Evolutionary conservation across 2,113 vertebrate species (phyloP).

Genomic region (Salvelinus namaycush): DNA sequence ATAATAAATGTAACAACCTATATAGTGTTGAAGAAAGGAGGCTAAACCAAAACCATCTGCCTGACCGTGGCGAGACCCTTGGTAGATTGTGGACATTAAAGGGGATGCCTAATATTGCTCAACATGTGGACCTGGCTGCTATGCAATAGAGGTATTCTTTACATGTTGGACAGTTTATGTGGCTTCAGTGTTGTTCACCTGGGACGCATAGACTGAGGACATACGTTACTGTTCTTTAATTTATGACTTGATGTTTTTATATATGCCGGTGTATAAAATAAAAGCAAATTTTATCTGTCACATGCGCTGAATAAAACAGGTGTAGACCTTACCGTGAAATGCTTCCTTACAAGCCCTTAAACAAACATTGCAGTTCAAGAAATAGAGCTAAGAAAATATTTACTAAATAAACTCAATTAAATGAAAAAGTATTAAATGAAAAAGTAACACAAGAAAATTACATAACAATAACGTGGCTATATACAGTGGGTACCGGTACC

Average conservation of each 20-base stretch:
- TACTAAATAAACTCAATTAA: too few species aligned
- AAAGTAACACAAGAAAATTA: too few species aligned
- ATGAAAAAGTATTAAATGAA: too few species aligned
- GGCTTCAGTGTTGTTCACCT: conserved; percentile 50
- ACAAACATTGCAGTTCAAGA: too few species aligned
- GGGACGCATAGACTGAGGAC: conserved; percentile 60
- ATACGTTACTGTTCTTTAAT: conserved; percentile 83
- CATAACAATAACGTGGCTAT: too few species aligned
- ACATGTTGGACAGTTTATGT: conserved; percentile 70
- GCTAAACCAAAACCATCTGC: conserved; percentile 76
- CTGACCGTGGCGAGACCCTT: conserved; percentile 28
- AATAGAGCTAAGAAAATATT: too few species aligned
- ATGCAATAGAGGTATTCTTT: conserved; percentile 61
- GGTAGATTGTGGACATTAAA: conserved; percentile 53
- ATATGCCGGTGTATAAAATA: conserved; percentile 46
- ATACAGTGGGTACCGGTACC: too few species aligned
- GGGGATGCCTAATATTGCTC: conserved; percentile 62
- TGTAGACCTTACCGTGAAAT: too few species aligned
- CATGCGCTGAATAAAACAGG: too few species aligned
- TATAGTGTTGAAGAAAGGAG: conserved; percentile 68
- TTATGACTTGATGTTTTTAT: conserved; percentile 87
- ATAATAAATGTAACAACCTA: conserved; percentile 81
- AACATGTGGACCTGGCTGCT: conserved; percentile 63
- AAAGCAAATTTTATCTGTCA: conserved; percentile 53
- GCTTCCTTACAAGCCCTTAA: too few species aligned